Evolutionary conservation across 2,888 invertebrate genomes (phyloP).

Genomic region (Sesia bembeciformis): DNA sequence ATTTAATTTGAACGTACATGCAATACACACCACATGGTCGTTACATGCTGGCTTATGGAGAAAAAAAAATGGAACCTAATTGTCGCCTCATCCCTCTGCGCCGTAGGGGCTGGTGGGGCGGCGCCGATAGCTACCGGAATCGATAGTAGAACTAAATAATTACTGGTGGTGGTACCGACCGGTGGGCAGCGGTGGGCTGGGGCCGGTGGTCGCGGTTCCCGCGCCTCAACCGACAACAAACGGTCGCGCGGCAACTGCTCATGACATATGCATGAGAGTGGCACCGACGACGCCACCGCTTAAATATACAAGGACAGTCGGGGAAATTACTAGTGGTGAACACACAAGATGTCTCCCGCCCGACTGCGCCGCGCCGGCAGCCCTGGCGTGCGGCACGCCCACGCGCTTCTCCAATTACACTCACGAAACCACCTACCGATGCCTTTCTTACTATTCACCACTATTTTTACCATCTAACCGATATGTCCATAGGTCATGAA

Average conservation of each 20-base stretch:
- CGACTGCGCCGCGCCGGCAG: slow-evolving; percentile 17
- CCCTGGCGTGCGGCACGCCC: slow-evolving; percentile 32
- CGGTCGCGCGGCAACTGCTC: slow-evolving; percentile 70
- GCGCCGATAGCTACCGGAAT: slow-evolving; percentile 52
- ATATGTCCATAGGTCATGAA: slow-evolving; percentile 61
- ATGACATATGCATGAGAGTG: slow-evolving; percentile 73
- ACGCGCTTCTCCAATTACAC: slow-evolving; percentile 46
- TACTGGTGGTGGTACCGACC: slow-evolving; percentile 44
- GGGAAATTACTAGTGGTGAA: slow-evolving; percentile 61
- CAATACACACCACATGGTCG: slow-evolving; percentile 42
- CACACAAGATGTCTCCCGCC: slow-evolving; percentile 36
- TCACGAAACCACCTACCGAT: slow-evolving; percentile 53
- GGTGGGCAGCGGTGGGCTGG: slow-evolving; percentile 28
- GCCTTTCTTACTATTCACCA: slow-evolving; percentile 42
- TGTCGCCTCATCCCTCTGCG: slow-evolving; percentile 59
- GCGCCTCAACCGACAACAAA: slow-evolving; percentile 68
- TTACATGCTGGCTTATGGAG: slow-evolving; percentile 37
- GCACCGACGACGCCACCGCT: slow-evolving; percentile 49
- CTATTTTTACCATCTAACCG: slow-evolving; percentile 49
- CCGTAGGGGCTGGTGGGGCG: slow-evolving; percentile 29
- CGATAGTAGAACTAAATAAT: slow-evolving; percentile 66
- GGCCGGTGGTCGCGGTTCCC: slow-evolving; percentile 58
- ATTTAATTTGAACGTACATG: slow-evolving; percentile 63
- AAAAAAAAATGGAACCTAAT: slow-evolving; percentile 50
- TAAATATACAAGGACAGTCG: slow-evolving; percentile 67